Conservation (phyloP, 2,888 invertebrate species). For the Teinopalpus imperialis region DNA sequence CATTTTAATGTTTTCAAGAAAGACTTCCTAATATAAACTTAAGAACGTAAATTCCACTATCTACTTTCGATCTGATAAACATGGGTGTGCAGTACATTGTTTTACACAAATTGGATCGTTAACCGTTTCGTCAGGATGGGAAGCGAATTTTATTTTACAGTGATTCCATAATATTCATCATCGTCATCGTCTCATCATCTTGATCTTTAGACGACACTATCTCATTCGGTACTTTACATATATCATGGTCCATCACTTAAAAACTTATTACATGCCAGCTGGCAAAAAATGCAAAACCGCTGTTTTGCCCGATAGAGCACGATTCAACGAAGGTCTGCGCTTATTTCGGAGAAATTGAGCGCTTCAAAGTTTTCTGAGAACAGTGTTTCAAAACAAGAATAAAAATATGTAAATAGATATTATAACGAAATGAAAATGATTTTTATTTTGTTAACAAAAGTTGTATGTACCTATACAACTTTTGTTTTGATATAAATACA, state of each 20-base stretch:
- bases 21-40: too few relatives aligned
- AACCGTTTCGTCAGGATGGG: too few relatives aligned
- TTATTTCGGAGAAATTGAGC: slow-evolving; percentile 28
- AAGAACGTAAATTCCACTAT: too few relatives aligned
- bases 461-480: too few relatives aligned
- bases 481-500: too few relatives aligned
- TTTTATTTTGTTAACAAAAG: too few relatives aligned
- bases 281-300: slow-evolving; percentile 13
- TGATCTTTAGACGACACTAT: neutral
- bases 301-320: slow-evolving; percentile 33
- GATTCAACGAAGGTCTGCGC: slow-evolving; percentile 33
- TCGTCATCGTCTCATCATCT: neutral
- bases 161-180: neutral
- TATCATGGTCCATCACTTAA: neutral
- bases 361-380: slow-evolving; percentile 30
- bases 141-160: neutral
- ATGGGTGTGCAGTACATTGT: too few relatives aligned
- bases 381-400: slow-evolving; percentile 24
- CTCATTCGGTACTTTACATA: neutral
- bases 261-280: neutral
- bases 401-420: neutral
- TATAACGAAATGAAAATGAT: too few relatives aligned
- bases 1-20: too few relatives aligned
- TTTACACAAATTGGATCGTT: too few relatives aligned
- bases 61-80: too few relatives aligned